phyloP scores from a whole-genome alignment of 2,797 vertebrate species.

The Ambastaia sidthimunki region DNA sequence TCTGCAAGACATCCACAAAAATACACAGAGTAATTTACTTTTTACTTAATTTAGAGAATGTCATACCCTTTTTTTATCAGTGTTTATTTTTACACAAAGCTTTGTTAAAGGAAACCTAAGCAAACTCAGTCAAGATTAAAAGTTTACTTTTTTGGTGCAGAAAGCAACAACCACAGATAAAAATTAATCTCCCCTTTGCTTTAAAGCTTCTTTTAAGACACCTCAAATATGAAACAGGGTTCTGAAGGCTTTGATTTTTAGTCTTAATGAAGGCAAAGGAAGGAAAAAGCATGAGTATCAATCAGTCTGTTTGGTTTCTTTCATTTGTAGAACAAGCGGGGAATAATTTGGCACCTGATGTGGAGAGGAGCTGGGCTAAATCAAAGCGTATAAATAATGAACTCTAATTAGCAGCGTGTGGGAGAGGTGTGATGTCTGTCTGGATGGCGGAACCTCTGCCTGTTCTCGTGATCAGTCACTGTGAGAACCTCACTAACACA shows the following conservation, averaged over 20 bases:
- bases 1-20: neutral
- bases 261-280: conserved; percentile 60
- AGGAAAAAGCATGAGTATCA: conserved; percentile 70
- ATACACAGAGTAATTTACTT: neutral
- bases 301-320: conserved; percentile 77
- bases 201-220: conserved; percentile 34
- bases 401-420: conserved; percentile 80
- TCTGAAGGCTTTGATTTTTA: conserved; percentile 74
- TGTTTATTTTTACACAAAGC: neutral
- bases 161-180: conserved; percentile 29
- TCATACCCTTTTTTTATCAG: neutral
- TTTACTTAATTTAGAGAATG: neutral
- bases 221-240: conserved; percentile 64
- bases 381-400: conserved; percentile 86
- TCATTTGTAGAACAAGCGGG: conserved; percentile 77
- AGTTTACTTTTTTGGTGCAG: neutral
- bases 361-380: conserved; percentile 71
- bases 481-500: conserved; percentile 69
- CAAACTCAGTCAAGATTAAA: conserved; percentile 1
- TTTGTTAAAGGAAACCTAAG: neutral
- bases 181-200: conserved; percentile 22
- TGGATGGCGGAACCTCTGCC: conserved; percentile 74
- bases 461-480: conserved; percentile 71
- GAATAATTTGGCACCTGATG: conserved; percentile 75
- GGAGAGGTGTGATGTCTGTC: conserved; percentile 78